Percentiles rank a stretch among this genome's conserved stretches.
phyloP scores from a whole-genome alignment of 2,797 vertebrate genomes.

The Schizothorax lantsangensis region DNA sequence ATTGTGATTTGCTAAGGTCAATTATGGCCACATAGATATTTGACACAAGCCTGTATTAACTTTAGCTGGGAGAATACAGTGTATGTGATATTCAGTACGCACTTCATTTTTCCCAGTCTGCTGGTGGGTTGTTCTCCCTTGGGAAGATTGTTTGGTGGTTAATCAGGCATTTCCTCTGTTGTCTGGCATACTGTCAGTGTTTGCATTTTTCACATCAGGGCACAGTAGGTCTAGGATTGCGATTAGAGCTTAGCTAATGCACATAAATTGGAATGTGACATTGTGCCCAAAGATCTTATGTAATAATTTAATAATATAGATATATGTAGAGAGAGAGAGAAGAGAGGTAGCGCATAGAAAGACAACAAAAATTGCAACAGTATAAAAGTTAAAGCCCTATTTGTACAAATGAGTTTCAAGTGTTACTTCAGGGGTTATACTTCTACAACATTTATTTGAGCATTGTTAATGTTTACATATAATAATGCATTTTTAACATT shows the following conservation, averaged over 20 bases:
- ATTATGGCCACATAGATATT: not conserved
- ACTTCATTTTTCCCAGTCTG: not conserved
- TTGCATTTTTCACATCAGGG: conserved; percentile 3
- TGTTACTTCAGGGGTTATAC: not conserved
- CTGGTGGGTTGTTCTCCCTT: conserved; percentile 1
- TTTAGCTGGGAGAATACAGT: not conserved
- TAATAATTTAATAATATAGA: conserved; percentile 57
- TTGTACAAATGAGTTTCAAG: not conserved
- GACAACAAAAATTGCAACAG: conserved; percentile 41
- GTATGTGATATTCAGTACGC: not conserved
- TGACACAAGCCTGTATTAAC: not conserved
- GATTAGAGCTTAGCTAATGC: conserved; percentile 10
- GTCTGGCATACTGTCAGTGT: conserved; percentile 6
- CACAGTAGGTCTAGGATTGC: conserved; percentile 7
- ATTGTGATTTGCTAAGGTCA: conserved; percentile 4
- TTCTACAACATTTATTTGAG: not conserved
- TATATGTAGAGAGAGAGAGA: conserved; percentile 24
- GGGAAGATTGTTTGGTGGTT: not conserved
- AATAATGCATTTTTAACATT: not conserved
- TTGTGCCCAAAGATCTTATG: conserved; percentile 59
- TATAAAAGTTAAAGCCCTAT: not conserved
- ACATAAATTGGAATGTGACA: conserved; percentile 40
- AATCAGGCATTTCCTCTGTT: conserved; percentile 19
- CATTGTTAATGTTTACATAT: not conserved
- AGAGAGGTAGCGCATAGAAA: conserved; percentile 25